Evolutionary conservation across 2,797 vertebrate species (phyloP), one percentile per base, ranked within the genome.

Genomic region (Helicolenus hilgendorfi): DNA sequence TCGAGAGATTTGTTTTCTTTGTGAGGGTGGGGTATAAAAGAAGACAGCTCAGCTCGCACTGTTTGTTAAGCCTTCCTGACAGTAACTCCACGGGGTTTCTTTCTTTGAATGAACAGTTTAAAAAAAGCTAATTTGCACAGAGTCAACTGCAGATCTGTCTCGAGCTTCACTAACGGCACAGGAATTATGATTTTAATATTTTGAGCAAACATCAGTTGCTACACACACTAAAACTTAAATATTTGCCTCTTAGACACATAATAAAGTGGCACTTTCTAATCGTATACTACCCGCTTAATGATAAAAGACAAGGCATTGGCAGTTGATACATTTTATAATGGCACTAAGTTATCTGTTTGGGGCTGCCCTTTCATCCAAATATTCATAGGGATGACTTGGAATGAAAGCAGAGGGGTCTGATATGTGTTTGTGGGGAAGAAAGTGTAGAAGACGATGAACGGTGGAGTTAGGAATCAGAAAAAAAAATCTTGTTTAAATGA

Each of bases 271-370:
- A 89, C 79, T 81, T 86, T 71, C 62, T 74, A 81, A 53, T 24
- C 41, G 58, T 58, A 59, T 59, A 60, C 29, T 77, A 49, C 58
- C 62, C 11, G 31, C 49, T 38, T n/a, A 14, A 77, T 72, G 60
- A 80, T 67, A 60, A 70, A 59, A 49, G 22, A 60, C 33, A 88
- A 79, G 56, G 80, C 73, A 75, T 24, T 88, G 89, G 92, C 85
- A 92, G 88, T 85, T 69, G 73, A 84, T 78, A 14, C 20, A 29
- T 72, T 85, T 72, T 56, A n/a, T 38, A 73, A 88, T 93, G 89
- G 91, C 92, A 79, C 90, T 65, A 77, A 60, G 67, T 77, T 64
- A 29, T 90, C 38, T n/a, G 11, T 29, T 41, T 68, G 4, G 63
- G 59, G 53, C 41, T 22, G n/a, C 68, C 67, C 62, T 55, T 84